A percentile compares a stretch with the other conserved stretches of the same genome.
phyloP scores from a whole-genome alignment of 2,113 vertebrate genomes.

The Chloebia gouldiae region DNA sequence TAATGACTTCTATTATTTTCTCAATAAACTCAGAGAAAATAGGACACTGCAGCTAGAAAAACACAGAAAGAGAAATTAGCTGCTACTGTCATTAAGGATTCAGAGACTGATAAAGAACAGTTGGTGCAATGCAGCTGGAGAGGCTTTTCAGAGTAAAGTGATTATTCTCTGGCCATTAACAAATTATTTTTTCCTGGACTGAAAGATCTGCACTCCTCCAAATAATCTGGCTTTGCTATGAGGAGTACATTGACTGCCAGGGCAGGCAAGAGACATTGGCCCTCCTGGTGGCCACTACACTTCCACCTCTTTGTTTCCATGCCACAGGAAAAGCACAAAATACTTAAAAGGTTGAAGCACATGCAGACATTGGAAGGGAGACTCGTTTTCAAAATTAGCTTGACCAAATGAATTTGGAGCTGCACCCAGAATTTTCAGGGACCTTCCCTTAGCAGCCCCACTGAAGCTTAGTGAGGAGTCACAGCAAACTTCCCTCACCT shows the following conservation, averaged over 20 bases:
- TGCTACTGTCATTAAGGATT: conserved; percentile 64
- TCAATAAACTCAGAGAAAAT: conserved; percentile 47
- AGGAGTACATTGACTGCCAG: background rate
- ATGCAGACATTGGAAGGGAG: background rate
- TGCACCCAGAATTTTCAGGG: background rate
- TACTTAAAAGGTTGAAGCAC: background rate
- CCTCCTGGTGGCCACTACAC: background rate
- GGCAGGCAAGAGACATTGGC: background rate
- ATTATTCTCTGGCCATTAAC: conserved; percentile 75
- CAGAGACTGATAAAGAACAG: conserved; percentile 71
- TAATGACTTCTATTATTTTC: conserved; percentile 61
- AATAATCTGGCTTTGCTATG: conserved; percentile 62
- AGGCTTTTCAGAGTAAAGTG: conserved; percentile 64
- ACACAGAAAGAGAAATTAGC: conserved; percentile 53
- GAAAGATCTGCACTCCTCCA: conserved; percentile 62
- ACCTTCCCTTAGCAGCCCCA: background rate
- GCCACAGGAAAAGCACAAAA: background rate
- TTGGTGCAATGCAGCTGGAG: conserved; percentile 74
- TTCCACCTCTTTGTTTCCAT: background rate
- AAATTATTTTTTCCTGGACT: conserved; percentile 72
- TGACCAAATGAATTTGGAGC: background rate
- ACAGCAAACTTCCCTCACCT: background rate
- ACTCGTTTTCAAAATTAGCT: background rate
- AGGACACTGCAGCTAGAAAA: conserved; percentile 39
- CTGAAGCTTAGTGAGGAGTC: background rate